Percentiles rank a stretch among this genome's conserved stretches.
These are phyloP conservation scores for Trichomycterus rosablanca DNA, from an alignment of 2,113 vertebrate species.

Conservation along the genomic window DNA sequence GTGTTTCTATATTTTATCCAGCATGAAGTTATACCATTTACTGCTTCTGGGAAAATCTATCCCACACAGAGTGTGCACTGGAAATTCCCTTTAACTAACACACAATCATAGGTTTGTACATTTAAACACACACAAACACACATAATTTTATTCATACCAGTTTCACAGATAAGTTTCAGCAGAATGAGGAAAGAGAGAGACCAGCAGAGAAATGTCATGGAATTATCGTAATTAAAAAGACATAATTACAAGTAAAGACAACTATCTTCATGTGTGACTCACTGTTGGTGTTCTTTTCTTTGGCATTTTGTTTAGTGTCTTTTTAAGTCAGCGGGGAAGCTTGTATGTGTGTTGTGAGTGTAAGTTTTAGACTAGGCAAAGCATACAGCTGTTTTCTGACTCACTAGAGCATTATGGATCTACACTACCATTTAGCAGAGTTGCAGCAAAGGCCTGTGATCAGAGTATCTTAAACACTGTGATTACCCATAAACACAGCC, in stretches of 20 bases:
- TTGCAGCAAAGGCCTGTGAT: constrained; percentile 35
- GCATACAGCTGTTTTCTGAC: constrained; percentile 31
- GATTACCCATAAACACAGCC: constrained; percentile 36
- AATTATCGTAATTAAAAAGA: constrained; percentile 40
- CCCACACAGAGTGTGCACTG: constrained; percentile 22
- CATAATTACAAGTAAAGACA: constrained; percentile 36
- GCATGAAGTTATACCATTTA: constrained; percentile 11
- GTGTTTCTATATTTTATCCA: constrained; percentile 2
- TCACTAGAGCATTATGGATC: constrained; percentile 11
- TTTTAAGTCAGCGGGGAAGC: constrained; percentile 8
- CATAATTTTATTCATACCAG: neutral
- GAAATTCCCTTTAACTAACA: constrained; percentile 35
- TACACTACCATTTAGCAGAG: constrained; percentile 30
- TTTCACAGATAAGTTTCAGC: constrained; percentile 23
- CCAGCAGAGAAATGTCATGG: constrained; percentile 11
- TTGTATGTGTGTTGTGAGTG: neutral
- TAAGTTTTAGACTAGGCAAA: constrained; percentile 18
- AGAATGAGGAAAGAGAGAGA: constrained; percentile 7
- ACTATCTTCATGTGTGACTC: constrained; percentile 34
- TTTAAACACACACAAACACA: neutral
- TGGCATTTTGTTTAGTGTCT: neutral
- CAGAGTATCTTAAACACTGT: constrained; percentile 38
- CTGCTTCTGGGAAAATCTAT: constrained; percentile 39
- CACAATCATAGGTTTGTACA: neutral
- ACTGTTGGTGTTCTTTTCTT: constrained; percentile 31